These are phyloP conservation scores for Drosophila suzukii DNA, from an alignment of 1,140 invertebrate genomes.

Conservation along the genomic window DNA sequence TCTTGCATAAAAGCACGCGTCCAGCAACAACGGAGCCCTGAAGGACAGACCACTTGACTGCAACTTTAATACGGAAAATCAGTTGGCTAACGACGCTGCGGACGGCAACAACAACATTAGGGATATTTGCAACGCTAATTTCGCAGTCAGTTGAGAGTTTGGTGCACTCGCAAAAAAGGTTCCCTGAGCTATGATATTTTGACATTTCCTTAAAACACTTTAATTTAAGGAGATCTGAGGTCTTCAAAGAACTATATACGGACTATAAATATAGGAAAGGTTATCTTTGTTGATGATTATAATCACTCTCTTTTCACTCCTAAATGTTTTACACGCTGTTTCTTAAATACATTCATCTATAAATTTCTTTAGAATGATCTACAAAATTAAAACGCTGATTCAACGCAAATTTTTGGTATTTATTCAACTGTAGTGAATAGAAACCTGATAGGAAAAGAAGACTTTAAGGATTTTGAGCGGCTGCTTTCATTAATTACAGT, in stretches of 20 bases:
- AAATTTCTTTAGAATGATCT: too few species aligned
- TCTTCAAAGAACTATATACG: too few species aligned
- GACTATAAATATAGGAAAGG: too few species aligned
- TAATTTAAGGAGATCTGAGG: neutral
- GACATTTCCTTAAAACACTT: neutral
- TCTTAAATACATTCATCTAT: too few species aligned
- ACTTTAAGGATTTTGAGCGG: too few species aligned
- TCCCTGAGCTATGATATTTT: neutral
- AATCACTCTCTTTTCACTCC: too few species aligned
- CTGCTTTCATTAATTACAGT: neutral
- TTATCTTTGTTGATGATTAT: too few species aligned
- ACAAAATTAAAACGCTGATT: too few species aligned
- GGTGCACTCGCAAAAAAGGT: conserved; percentile 16
- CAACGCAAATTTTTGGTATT: too few species aligned
- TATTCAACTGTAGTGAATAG: too few species aligned
- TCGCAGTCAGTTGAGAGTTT: conserved; percentile 55
- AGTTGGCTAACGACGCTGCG: conserved; percentile 65
- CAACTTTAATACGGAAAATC: conserved; percentile 80
- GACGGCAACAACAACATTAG: conserved; percentile 23
- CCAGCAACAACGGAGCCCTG: conserved; percentile 32
- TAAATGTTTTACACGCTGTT: too few species aligned
- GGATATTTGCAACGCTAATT: conserved; percentile 80
- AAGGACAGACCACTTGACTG: conserved; percentile 51
- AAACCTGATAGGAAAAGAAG: too few species aligned
- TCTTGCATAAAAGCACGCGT: conserved; percentile 76